These are phyloP conservation scores for Bettongia penicillata DNA, from an alignment of 2,113 vertebrate genomes.

Conservation along the genomic window DNA sequence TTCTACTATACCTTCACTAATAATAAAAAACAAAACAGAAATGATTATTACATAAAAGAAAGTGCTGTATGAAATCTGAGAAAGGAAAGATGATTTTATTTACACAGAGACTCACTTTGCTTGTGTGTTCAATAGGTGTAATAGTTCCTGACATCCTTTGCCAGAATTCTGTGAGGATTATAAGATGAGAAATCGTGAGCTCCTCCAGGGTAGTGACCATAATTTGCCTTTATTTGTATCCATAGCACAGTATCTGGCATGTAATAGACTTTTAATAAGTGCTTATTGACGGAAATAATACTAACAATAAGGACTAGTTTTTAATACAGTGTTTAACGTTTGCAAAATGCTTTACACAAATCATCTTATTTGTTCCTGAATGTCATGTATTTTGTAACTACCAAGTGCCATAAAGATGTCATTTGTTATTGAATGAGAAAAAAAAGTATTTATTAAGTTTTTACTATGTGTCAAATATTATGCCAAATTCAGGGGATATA, in stretches of 20 bases:
- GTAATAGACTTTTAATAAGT: background rate
- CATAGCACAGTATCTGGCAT: background rate
- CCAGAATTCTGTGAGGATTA: background rate
- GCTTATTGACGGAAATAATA: background rate
- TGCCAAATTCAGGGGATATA: background rate
- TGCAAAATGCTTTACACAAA: background rate
- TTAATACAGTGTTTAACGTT: background rate
- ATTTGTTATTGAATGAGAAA: background rate
- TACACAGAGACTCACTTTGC: background rate
- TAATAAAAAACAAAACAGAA: background rate
- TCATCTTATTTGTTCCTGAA: background rate
- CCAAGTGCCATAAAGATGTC: background rate
- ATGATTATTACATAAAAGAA: background rate
- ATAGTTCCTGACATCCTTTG: background rate
- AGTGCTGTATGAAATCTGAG: background rate
- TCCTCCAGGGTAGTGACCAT: background rate
- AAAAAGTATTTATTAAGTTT: background rate
- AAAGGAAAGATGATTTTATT: background rate
- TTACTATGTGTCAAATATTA: background rate
- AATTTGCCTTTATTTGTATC: background rate
- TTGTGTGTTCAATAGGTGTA: background rate
- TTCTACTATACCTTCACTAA: background rate
- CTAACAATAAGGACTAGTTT: background rate
- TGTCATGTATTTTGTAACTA: background rate
- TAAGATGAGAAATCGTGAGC: background rate